phyloP scores from a whole-genome alignment of 2,113 vertebrate species.

The Apodemus speciosus region DNA sequence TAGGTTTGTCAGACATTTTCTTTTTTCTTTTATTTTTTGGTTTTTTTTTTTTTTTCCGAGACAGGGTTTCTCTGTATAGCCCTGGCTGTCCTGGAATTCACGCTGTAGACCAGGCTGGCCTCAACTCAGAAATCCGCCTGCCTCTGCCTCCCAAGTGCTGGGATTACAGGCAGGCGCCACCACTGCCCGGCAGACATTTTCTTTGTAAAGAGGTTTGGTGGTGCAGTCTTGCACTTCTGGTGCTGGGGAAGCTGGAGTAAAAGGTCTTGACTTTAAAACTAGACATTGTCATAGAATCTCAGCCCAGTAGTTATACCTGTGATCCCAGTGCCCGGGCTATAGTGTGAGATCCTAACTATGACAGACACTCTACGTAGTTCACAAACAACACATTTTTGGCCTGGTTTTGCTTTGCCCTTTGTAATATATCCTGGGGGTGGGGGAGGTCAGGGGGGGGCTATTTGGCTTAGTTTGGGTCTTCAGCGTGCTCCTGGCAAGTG shows the following conservation, averaged over 20 bases:
- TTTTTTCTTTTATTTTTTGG: no score
- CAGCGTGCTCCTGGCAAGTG: background rate
- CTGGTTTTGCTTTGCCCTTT: background rate
- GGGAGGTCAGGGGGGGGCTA: background rate
- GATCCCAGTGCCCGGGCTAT: background rate
- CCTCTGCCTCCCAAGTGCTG: no score
- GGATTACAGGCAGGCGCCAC: no score
- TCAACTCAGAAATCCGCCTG: no score
- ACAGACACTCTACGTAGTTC: background rate
- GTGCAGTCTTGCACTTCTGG: background rate
- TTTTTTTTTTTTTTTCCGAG: no score
- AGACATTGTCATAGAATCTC: no score
- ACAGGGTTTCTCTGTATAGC: no score
- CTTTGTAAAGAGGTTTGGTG: background rate
- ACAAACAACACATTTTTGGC: constrained; percentile 28
- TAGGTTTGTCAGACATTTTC: background rate
- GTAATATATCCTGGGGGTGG: background rate
- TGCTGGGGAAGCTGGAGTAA: background rate
- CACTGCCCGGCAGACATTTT: no score
- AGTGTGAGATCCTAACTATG: background rate
- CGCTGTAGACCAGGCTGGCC: no score
- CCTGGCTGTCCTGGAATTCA: no score
- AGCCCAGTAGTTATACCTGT: background rate
- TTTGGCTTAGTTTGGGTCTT: background rate
- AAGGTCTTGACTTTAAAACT: background rate